Base-by-base conservation (phyloP, 1,140 invertebrate species). In the Brachionus calyciflorus region DNA sequence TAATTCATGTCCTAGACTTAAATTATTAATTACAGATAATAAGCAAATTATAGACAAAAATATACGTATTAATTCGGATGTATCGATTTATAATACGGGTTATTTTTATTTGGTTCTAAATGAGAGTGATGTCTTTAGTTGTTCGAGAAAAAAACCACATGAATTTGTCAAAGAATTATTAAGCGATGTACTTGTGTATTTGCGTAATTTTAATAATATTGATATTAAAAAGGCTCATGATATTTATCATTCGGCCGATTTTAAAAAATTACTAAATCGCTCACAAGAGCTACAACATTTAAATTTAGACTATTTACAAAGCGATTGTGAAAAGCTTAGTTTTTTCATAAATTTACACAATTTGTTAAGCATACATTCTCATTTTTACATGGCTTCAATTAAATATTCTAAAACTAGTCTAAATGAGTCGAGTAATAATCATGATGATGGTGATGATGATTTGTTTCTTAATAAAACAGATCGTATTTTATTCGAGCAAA, bases 341-440 rank as follows among this genome's bases (percentile, higher is more conserved):
- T 85, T 85, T 79, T 82, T 80, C 78, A 79, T 79, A 41, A 85
- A 85, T 78, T 78, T 84, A 12, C 80, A 80, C 40, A 84, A 83
- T 69, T 70, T 85, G 37, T 81, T 85, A 79, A 79, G 79, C 6
- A 79, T 85, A 10, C 83, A 84, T 33, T 46, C 69, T n/a, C 46
- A 73, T 28, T 28, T 73, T 51, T 51, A 51, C 33, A 14, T 73
- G 12, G 24, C 48, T 5, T 51, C 69, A 10, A 14, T 55, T 17
- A 70, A 48, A 12, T 28, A n/a, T 37, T 33, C 7, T 7, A 37
- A 70, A 19, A n/a, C 65, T 14, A 70, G 41, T 65, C 9, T 63
- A 17, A 63, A 63, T 41, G 57, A 63, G 12, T 24, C 6, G 26
- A 14, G 24, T 1, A 12, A 26, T 51, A 14, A 19, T 1, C 3